Evolutionary conservation across 2,113 vertebrate species (phyloP).

Genomic region (Periophthalmus modestus): DNA sequence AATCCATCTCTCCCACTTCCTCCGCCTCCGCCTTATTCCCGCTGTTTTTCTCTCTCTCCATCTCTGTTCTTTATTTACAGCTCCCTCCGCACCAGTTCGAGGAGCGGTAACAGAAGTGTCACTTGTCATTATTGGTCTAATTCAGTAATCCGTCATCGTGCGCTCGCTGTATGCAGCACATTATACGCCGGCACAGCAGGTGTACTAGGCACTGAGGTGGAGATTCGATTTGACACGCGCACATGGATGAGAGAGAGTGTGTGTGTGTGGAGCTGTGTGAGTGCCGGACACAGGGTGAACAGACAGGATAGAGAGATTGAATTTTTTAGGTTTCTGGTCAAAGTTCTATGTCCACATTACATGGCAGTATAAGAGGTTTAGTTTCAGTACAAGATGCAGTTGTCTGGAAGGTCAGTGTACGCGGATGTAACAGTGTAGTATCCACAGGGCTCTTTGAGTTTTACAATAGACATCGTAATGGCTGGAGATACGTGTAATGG

Average conservation of each 20-base stretch:
- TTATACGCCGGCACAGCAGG: slow-evolving; percentile 79
- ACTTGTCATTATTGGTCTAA: slow-evolving; percentile 85
- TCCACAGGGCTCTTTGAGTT: neutral
- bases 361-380: slow-evolving; percentile 30
- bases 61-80: slow-evolving; percentile 77
- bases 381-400: slow-evolving; percentile 31
- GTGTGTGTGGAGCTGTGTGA: slow-evolving; percentile 23
- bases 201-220: slow-evolving; percentile 76
- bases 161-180: slow-evolving; percentile 75
- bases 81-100: slow-evolving; percentile 74
- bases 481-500: too few species aligned
- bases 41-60: slow-evolving; percentile 29
- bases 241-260: slow-evolving; percentile 66
- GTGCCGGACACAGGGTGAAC: slow-evolving; percentile 25
- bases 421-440: neutral
- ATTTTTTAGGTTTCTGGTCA: slow-evolving; percentile 40
- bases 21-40: slow-evolving; percentile 47
- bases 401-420: slow-evolving; percentile 15
- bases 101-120: slow-evolving; percentile 84
- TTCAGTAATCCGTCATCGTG: slow-evolving; percentile 83
- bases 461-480: neutral
- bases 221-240: slow-evolving; percentile 81
- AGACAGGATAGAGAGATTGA: slow-evolving; percentile 53
- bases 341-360: slow-evolving; percentile 11
- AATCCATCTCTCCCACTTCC: slow-evolving; percentile 66